Conservation (phyloP, 2,888 invertebrate genomes). For the Idaea straminata region DNA sequence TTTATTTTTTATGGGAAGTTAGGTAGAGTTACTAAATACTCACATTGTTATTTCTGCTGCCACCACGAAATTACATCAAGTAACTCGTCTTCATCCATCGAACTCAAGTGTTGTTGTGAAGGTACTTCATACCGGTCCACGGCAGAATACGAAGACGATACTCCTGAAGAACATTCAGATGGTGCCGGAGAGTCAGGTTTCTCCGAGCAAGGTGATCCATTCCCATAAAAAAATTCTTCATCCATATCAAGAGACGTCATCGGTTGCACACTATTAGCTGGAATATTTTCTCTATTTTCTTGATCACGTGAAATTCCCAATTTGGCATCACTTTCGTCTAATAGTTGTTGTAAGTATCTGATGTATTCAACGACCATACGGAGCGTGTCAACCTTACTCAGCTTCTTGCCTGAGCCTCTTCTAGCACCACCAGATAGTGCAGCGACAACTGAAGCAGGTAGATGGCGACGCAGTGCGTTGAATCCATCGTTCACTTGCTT, state of each 20-base stretch:
- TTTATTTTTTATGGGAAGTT: not conserved
- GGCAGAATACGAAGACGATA: conserved; percentile 72
- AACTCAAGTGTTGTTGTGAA: conserved; percentile 80
- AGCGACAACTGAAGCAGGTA: conserved; percentile 89
- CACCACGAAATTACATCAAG: conserved; percentile 92
- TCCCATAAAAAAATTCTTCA: conserved; percentile 73
- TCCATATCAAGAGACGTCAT: conserved; percentile 74
- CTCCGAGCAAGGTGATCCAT: conserved; percentile 83
- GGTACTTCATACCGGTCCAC: conserved; percentile 68
- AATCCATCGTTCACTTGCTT: conserved; percentile 97
- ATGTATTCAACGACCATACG: conserved; percentile 95
- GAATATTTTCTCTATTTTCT: conserved; percentile 73
- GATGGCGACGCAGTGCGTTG: conserved; percentile 91
- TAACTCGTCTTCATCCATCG: conserved; percentile 93
- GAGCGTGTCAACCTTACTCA: conserved; percentile 94
- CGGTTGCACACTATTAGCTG: conserved; percentile 57
- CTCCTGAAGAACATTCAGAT: conserved; percentile 83
- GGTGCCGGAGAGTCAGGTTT: conserved; percentile 87
- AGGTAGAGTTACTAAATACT: conserved; percentile 33
- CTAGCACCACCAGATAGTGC: conserved; percentile 83
- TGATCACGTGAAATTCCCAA: conserved; percentile 70
- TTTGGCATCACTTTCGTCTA: conserved; percentile 86
- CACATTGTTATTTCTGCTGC: conserved; percentile 84
- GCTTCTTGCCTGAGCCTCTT: conserved; percentile 89
- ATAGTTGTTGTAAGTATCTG: conserved; percentile 88